Conservation (phyloP, 2,888 invertebrate species). For the Caenorhabditis sulstoni region DNA sequence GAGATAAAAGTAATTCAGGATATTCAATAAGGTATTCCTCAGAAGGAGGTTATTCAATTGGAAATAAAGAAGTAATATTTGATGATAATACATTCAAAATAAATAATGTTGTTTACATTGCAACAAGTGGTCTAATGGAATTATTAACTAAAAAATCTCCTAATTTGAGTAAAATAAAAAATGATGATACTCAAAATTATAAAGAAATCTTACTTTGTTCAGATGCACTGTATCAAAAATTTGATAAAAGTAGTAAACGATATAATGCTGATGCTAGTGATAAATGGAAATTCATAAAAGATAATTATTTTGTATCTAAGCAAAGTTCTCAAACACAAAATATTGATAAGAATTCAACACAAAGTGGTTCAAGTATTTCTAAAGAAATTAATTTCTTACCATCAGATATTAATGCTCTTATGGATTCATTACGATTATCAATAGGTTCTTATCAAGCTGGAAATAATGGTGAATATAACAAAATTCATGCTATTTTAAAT, state of each 20-base stretch:
- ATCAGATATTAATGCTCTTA: conserved; percentile 53
- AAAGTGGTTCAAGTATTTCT: too few species aligned
- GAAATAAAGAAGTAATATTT: conserved; percentile 63
- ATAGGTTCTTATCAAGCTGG: conserved; percentile 68
- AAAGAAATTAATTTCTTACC: conserved; percentile 50
- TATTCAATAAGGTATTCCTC: conserved; percentile 48
- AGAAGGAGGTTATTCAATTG: conserved; percentile 62
- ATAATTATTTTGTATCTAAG: conserved; percentile 55
- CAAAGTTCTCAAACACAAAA: conserved; percentile 20
- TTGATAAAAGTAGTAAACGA: conserved; percentile 62
- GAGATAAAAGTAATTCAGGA: conserved; percentile 66
- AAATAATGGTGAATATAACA: conserved; percentile 64
- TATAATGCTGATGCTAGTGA: conserved; percentile 71
- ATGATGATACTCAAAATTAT: conserved; percentile 62
- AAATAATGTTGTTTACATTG: conserved; percentile 48
- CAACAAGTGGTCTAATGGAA: conserved; percentile 65
- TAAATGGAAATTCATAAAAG: conserved; percentile 70
- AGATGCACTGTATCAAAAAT: conserved; percentile 65
- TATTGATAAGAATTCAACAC: too few species aligned
- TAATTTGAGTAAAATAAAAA: conserved; percentile 39
- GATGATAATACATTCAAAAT: conserved; percentile 64
- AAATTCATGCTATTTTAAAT: too few species aligned
- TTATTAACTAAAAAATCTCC: conserved; percentile 69
- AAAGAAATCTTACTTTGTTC: conserved; percentile 64
- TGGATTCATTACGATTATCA: conserved; percentile 49